Evolutionary conservation across 2,888 invertebrate species (phyloP), one percentile per base, ranked within the genome.

Genomic region (Hirtodrosophila cameraria): DNA sequence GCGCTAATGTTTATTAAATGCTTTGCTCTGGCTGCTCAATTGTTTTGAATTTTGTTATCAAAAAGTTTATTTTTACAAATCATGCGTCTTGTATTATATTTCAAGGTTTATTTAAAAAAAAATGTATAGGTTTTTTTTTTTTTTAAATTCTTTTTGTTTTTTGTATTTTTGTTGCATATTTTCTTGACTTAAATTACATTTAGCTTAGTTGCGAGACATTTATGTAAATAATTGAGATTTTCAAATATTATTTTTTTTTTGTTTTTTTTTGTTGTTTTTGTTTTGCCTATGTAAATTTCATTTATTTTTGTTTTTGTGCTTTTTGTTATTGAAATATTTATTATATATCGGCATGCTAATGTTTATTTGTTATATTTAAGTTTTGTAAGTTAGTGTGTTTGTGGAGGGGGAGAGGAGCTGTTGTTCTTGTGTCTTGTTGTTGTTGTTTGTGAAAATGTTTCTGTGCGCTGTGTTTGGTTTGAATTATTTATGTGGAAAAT

Each of bases 221-320:
- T 82, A 85, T 85, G 85, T 83, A 86, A 83, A 82, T 83, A 86
- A 86, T 82, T 83, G 87, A 85, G 87, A 82, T 78, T 84, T 73
- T 69, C 61, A 86, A 80, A 80, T 64, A 57, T 67, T 66, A 66
- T 62, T 49, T 58, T 61, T 11, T 20, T 33, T 18, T 23, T 11
- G 25, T 38, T 53, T 41, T 36, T 38, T 18, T 50, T 18, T 48
- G 20, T 39, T 42, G 18, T 33, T 49, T 43, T 59, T 31, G 16
- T 64, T 79, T 79, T 82, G 53, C 64, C 79, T 82, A 82, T 76
- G 79, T 83, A 86, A 84, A 76, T 83, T 86, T 78, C 39, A 77
- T 86, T 86, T 75, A 72, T 72, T 60, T 54, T 52, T 64, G 68
- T 53, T 49, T 58, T 36, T 23, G 2, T 16, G 3, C 46, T 69